Evolutionary conservation across 2,113 vertebrate genomes (phyloP), one percentile per base, ranked within the genome.

Genomic region (Petrocephalus zakoni): DNA sequence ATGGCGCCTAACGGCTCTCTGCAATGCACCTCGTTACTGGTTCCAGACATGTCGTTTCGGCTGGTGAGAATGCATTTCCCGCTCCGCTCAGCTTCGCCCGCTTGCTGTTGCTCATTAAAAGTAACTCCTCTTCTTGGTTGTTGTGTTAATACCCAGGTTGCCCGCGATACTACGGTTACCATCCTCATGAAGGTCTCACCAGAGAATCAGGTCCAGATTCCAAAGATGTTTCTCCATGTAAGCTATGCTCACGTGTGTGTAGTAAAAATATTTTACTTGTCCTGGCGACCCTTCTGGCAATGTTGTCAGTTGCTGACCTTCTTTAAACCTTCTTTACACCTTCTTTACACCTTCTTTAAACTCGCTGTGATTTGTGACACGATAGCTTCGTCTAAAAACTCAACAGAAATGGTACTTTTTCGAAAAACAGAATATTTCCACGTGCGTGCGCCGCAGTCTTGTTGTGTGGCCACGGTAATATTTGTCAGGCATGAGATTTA

Each of bases 171-270:
- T 22, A 29, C 89, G 0, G 37, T n/a, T 13, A 29, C 49, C n/a
- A n/a, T 90, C 25, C 55, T 52, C 19, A 87, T 88, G 10, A 17
- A 75, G 34, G 68, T 11, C 37, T 64, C 53, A 51, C 9, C 55
- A 52, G 86, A 87, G 9, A 64, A 58, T 37, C 75, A 47, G 25
- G 15, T 90, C 53, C 81, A 82, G 47, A 85, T 88, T 52, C 89
- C 89, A 53, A 83, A 82, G 83, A 52, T 22, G 10, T 90, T 90
- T 88, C 55, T 87, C 13, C 64, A 52, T 84, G 89, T 90, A 82
- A 88, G 86, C 42, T 51, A 13, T 86, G 25, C 29, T 47, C 21
- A 5, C 19, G 17, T 2, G 29, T 9, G 9, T 6, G 10, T 61
- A 61, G 22, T n/a, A 22, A 8, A 58, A 58, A 61, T 8, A 3